phyloP scores from a whole-genome alignment of 2,888 invertebrate genomes.

The Cryptocephalus moraei region DNA sequence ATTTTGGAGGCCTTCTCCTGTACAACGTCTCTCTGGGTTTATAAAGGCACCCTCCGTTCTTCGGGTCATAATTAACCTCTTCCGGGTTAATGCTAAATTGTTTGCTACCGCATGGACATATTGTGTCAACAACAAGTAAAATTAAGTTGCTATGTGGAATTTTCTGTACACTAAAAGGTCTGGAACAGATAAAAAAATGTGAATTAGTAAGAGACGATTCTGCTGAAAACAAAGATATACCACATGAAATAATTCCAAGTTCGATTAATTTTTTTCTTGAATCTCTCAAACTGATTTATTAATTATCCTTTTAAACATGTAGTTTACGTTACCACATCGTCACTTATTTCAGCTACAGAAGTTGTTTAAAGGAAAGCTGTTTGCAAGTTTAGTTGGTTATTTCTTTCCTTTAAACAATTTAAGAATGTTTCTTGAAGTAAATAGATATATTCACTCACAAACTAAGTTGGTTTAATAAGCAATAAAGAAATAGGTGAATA shows the following conservation, averaged over 20 bases:
- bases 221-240: neutral
- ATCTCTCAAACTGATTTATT: too few species aligned
- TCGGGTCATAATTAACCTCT: conserved; percentile 50
- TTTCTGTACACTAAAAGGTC: conserved; percentile 87
- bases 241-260: neutral
- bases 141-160: conserved; percentile 85
- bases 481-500: too few species aligned
- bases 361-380: too few species aligned
- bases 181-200: conserved; percentile 24
- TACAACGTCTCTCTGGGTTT: conserved; percentile 56
- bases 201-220: neutral
- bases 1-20: conserved; percentile 65
- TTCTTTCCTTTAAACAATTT: too few species aligned
- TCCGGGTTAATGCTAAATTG: conserved; percentile 72
- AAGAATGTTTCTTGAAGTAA: too few species aligned
- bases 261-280: too few species aligned
- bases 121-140: conserved; percentile 76
- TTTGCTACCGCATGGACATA: conserved; percentile 82
- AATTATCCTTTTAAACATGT: too few species aligned
- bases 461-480: too few species aligned
- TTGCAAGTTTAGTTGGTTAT: too few species aligned
- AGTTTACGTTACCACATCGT: too few species aligned
- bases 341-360: too few species aligned
- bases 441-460: too few species aligned
- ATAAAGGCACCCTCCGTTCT: conserved; percentile 45